Percentiles rank a stretch among this genome's conserved stretches.
These are phyloP conservation scores for Ptilodon capucinus DNA, from an alignment of 2,888 invertebrate species.

Conservation along the genomic window DNA sequence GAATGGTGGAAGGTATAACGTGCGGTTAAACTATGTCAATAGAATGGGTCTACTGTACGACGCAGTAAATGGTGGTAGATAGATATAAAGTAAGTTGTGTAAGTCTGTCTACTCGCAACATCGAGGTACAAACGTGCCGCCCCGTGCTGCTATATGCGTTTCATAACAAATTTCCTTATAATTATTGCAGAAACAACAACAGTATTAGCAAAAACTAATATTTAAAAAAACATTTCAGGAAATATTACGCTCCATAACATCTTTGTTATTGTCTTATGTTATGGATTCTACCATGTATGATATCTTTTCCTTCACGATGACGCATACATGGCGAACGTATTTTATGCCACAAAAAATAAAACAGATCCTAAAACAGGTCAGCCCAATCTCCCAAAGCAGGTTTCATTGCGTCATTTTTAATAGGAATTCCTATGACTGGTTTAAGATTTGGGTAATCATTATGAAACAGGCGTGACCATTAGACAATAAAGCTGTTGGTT, in stretches of 20 bases:
- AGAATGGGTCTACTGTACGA: constrained; percentile 20
- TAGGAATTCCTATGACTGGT: constrained; percentile 54
- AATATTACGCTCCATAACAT: too few relatives aligned
- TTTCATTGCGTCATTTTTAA: constrained; percentile 53
- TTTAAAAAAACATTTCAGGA: too few relatives aligned
- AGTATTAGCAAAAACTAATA: too few relatives aligned
- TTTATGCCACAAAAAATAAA: constrained; percentile 15
- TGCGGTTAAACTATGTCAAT: constrained; percentile 30
- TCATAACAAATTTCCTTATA: neutral
- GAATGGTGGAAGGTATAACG: constrained; percentile 22
- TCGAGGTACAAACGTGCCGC: neutral
- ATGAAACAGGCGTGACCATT: constrained; percentile 61
- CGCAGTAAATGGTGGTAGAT: constrained; percentile 18
- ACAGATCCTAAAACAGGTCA: constrained; percentile 39
- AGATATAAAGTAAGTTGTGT: constrained; percentile 11
- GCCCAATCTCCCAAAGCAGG: constrained; percentile 42
- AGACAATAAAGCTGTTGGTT: constrained; percentile 58
- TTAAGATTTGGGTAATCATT: constrained; percentile 55
- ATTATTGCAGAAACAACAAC: constrained; percentile 2
- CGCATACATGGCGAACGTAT: neutral
- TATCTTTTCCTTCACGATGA: neutral
- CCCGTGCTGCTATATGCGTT: neutral
- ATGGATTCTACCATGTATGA: neutral
- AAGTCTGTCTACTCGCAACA: constrained; percentile 3
- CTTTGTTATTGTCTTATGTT: too few relatives aligned